Conservation (phyloP, 1,140 invertebrate species). For the Drosophila tristis region DNA sequence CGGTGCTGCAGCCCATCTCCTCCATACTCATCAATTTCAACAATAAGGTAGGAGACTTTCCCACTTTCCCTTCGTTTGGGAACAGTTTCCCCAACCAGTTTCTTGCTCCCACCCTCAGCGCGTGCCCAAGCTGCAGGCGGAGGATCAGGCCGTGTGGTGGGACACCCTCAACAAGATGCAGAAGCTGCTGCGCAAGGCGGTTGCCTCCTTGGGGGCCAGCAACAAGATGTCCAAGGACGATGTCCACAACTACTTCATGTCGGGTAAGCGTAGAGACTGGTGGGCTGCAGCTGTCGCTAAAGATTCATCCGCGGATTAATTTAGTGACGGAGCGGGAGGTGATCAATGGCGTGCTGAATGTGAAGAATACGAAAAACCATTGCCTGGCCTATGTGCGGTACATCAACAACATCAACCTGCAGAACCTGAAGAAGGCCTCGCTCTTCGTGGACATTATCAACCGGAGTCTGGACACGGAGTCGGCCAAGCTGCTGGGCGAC, state of each 20-base stretch:
- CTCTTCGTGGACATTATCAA: conserved; percentile 98
- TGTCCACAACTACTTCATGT: conserved; percentile 99
- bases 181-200: conserved; percentile 96
- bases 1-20: conserved; percentile 97
- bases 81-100: background rate
- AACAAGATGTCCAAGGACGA: conserved; percentile 96
- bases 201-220: conserved; percentile 91
- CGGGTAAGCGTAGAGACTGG: conserved; percentile 87
- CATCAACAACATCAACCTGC: conserved; percentile 98
- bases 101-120: conserved; percentile 85
- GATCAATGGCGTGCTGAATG: conserved; percentile 96
- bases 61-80: background rate
- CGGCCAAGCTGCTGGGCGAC: conserved; percentile 94
- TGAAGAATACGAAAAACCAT: conserved; percentile 98
- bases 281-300: conserved; percentile 29
- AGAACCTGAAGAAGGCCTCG: conserved; percentile 96
- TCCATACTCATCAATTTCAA: conserved; percentile 99
- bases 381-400: conserved; percentile 97
- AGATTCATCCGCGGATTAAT: conserved; percentile 62
- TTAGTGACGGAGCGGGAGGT: conserved; percentile 98
- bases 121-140: conserved; percentile 97
- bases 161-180: conserved; percentile 98
- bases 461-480: conserved; percentile 96
- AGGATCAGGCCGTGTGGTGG: conserved; percentile 98
- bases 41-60: conserved; percentile 91